Conservation (phyloP, 2,888 invertebrate species). For the Hirtodrosophila duncani region DNA sequence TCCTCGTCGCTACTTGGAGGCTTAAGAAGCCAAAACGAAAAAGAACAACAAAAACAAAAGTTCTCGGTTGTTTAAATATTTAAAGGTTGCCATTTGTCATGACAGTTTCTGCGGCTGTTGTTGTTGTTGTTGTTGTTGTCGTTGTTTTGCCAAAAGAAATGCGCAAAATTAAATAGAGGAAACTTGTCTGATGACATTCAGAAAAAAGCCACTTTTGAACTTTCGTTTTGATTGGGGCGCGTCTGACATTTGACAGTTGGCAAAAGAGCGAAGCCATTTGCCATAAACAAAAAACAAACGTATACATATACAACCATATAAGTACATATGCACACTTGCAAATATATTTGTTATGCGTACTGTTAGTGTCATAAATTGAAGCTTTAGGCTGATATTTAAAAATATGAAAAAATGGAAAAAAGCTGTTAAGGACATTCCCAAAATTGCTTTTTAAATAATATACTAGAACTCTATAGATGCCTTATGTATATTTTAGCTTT, state of each 20-base stretch:
- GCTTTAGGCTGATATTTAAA: too few relatives aligned
- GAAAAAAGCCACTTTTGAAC: conserved; percentile 10
- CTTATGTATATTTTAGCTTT: too few relatives aligned
- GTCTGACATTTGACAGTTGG: conserved; percentile 31
- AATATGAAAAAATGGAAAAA: neutral
- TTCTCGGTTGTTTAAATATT: conserved; percentile 53
- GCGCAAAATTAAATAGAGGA: conserved; percentile 35
- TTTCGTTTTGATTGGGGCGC: conserved; percentile 13
- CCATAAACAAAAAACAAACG: too few relatives aligned
- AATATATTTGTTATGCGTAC: too few relatives aligned
- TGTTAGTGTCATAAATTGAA: too few relatives aligned
- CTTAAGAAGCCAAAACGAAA: conserved; percentile 1
- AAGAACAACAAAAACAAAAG: neutral
- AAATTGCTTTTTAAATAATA: too few relatives aligned
- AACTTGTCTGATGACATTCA: conserved; percentile 25
- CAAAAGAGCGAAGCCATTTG: conserved; percentile 11
- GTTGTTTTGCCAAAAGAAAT: conserved; percentile 21
- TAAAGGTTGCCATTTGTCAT: conserved; percentile 42
- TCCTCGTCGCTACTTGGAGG: neutral
- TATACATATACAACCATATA: too few relatives aligned
- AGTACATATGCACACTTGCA: too few relatives aligned
- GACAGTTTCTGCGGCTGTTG: conserved; percentile 21
- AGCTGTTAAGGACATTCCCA: too few relatives aligned
- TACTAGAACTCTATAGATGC: too few relatives aligned
- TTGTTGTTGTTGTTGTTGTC: conserved; percentile 4